A percentile compares a stretch with the other conserved stretches of the same genome.
phyloP scores from a whole-genome alignment of 2,797 vertebrate genomes.

The Hephaestus fuliginosus region DNA sequence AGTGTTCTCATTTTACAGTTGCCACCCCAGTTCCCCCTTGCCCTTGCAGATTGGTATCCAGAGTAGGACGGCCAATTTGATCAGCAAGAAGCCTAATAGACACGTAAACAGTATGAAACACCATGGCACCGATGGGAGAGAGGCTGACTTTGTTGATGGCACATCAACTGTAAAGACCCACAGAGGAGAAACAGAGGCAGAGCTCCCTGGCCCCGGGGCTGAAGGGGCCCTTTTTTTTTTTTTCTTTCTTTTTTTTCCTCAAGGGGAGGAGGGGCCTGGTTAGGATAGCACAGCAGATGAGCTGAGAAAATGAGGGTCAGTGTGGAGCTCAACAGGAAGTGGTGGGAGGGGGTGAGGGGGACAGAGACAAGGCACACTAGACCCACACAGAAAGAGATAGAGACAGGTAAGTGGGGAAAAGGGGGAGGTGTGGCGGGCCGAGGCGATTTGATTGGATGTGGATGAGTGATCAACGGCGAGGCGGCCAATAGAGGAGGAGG shows the following conservation, averaged over 20 bases:
- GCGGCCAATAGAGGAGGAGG: constrained; percentile 71
- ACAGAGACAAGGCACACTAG: constrained; percentile 71
- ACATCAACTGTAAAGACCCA: constrained; percentile 68
- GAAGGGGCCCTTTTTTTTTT: constrained; percentile 16
- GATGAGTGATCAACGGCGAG: constrained; percentile 81
- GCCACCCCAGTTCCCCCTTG: constrained; percentile 79
- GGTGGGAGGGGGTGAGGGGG: constrained; percentile 5
- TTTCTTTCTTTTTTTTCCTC: not conserved
- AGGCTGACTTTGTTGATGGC: constrained; percentile 73
- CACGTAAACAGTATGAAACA: constrained; percentile 86
- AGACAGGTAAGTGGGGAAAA: constrained; percentile 62
- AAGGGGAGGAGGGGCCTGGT: constrained; percentile 49
- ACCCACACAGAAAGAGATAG: constrained; percentile 74
- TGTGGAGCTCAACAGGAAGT: constrained; percentile 68
- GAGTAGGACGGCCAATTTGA: constrained; percentile 82
- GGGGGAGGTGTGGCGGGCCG: constrained; percentile 43
- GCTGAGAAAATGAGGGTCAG: constrained; percentile 81
- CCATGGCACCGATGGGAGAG: constrained; percentile 80
- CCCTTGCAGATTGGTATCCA: constrained; percentile 85
- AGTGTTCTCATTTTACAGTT: constrained; percentile 36
- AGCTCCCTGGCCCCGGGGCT: constrained; percentile 39
- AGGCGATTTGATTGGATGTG: constrained; percentile 86
- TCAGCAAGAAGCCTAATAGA: constrained; percentile 82
- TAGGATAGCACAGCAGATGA: constrained; percentile 80
- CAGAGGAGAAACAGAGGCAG: constrained; percentile 66